Conservation (phyloP, 2,797 vertebrate genomes). For the Emys orbicularis region DNA sequence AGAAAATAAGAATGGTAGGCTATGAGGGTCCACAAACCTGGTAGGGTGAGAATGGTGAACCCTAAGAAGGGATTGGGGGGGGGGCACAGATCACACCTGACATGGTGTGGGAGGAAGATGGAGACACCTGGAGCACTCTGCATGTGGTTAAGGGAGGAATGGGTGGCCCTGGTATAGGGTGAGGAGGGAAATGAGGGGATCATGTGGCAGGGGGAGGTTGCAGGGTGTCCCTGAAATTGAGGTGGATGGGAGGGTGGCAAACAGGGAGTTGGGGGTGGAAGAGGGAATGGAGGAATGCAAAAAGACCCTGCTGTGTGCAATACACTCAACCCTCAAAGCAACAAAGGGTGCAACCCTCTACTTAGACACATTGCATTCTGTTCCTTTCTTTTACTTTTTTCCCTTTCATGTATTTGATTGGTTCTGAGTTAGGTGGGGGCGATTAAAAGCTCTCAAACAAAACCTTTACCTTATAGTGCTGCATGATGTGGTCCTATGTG, state of each 20-base stretch:
- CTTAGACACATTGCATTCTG: neutral
- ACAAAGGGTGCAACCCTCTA: neutral
- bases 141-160: neutral
- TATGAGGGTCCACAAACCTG: too few species aligned
- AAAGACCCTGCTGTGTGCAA: neutral
- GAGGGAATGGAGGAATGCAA: neutral
- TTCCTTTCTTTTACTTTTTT: neutral
- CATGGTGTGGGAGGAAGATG: too few species aligned
- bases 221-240: neutral
- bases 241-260: neutral
- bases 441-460: neutral
- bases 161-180: neutral
- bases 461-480: constrained; percentile 52
- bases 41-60: too few species aligned
- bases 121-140: too few species aligned
- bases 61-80: too few species aligned
- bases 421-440: neutral
- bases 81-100: too few species aligned
- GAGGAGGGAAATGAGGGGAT: too few species aligned
- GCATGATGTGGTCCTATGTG: constrained; percentile 46
- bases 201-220: too few species aligned
- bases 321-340: neutral
- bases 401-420: neutral
- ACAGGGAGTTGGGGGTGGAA: neutral
- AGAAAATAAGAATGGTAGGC: too few species aligned